Conservation (phyloP, 2,888 invertebrate species). For the Axea sp. region DNA sequence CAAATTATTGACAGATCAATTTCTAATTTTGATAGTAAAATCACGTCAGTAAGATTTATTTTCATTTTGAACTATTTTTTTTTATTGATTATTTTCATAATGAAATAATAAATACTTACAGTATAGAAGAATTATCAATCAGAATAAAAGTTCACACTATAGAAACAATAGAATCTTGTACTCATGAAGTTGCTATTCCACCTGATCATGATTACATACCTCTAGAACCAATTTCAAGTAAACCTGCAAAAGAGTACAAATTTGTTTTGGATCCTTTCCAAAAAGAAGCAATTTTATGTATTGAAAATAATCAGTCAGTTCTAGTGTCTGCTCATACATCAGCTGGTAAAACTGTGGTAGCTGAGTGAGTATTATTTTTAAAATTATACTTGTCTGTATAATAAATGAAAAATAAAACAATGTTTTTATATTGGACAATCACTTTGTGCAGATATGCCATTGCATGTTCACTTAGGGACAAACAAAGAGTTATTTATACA, state of each 20-base stretch:
- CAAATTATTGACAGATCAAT: no score
- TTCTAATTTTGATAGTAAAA: no score
- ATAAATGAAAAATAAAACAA: no score
- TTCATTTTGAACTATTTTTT: no score
- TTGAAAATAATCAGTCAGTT: constrained; percentile 98
- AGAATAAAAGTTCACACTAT: constrained; percentile 88
- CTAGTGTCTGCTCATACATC: constrained; percentile 99
- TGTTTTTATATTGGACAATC: no score
- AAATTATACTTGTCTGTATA: no score
- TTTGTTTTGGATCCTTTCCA: constrained; percentile 99
- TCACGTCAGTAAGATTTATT: no score
- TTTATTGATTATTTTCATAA: neutral
- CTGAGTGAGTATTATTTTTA: constrained; percentile 94
- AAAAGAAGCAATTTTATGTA: constrained; percentile 96
- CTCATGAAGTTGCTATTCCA: constrained; percentile 86
- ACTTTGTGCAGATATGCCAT: constrained; percentile 88
- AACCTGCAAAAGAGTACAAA: constrained; percentile 94
- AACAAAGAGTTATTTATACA: constrained; percentile 99
- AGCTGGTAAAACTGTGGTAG: constrained; percentile 99
- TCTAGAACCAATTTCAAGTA: constrained; percentile 81
- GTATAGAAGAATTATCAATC: constrained; percentile 87
- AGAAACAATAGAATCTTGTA: constrained; percentile 89
- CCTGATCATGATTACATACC: constrained; percentile 89
- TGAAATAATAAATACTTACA: constrained; percentile 73
- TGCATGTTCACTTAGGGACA: constrained; percentile 94